These are phyloP conservation scores for Odontothrips loti DNA, from an alignment of 2,888 invertebrate species.

Conservation along the genomic window DNA sequence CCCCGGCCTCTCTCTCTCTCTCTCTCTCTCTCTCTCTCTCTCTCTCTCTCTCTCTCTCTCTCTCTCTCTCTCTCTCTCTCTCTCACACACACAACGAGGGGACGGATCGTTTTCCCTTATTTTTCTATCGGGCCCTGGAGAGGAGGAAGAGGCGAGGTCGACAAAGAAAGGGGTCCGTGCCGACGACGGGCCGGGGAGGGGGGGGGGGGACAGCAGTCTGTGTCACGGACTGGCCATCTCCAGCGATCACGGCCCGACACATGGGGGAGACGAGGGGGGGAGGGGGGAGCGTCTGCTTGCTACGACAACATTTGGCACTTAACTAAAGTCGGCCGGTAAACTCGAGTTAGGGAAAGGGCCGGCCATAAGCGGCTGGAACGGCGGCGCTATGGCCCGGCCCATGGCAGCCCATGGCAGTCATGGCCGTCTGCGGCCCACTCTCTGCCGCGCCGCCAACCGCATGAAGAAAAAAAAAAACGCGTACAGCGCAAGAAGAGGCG, in stretches of 20 bases:
- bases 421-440: no score
- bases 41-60: no score
- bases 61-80: no score
- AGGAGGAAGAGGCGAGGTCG: neutral
- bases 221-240: no score
- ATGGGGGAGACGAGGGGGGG: neutral
- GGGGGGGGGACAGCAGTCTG: no score
- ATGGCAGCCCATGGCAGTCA: no score
- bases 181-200: neutral
- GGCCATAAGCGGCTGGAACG: no score
- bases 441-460: no score
- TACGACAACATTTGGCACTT: conserved; percentile 7
- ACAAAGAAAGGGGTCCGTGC: neutral
- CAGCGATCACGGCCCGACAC: neutral
- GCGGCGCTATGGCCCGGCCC: no score
- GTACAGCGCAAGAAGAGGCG: no score
- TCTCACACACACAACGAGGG: neutral
- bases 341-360: neutral
- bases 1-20: neutral
- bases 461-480: no score
- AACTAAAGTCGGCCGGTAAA: conserved; percentile 8
- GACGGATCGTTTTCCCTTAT: conserved; percentile 15
- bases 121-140: conserved; percentile 15
- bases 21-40: no score
- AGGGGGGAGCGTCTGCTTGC: neutral